These are phyloP conservation scores for Sceloporus tristichus DNA, from an alignment of 2,113 vertebrate species.

Conservation along the genomic window DNA sequence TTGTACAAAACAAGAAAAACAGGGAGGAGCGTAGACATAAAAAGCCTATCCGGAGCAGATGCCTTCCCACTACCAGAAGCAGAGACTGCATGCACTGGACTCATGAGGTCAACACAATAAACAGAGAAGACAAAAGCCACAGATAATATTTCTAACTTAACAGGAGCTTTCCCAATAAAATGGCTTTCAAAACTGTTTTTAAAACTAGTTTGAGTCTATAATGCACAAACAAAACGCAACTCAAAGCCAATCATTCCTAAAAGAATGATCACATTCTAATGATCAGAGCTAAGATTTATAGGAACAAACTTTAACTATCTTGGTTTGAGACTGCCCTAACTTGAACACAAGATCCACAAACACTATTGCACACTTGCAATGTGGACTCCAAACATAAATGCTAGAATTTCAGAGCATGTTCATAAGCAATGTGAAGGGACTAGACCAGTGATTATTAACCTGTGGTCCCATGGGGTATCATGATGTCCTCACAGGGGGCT, in stretches of 20 bases:
- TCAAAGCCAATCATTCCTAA: not conserved
- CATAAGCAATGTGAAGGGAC: not conserved
- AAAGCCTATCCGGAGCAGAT: not conserved
- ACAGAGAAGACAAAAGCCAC: not conserved
- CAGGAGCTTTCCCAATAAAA: not conserved
- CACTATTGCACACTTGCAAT: not conserved
- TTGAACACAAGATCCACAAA: not conserved
- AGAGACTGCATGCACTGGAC: too few species aligned
- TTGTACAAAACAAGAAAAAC: constrained; percentile 13
- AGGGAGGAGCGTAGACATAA: constrained; percentile 1
- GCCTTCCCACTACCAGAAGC: not conserved
- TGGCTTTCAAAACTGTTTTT: not conserved
- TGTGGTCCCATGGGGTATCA: too few species aligned
- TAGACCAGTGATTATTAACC: too few species aligned
- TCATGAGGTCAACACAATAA: not conserved
- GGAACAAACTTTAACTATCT: not conserved
- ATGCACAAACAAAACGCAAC: not conserved
- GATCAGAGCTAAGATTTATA: not conserved
- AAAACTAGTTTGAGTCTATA: not conserved
- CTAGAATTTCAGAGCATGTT: not conserved
- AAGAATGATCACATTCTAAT: not conserved
- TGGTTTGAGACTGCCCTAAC: not conserved
- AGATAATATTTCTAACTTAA: not conserved
- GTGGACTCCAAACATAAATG: not conserved
- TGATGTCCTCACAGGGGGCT: too few species aligned